Evolutionary conservation across 2,113 vertebrate species (phyloP), one percentile per base, ranked within the genome.

Genomic region (Nyctibius bracteatus): DNA sequence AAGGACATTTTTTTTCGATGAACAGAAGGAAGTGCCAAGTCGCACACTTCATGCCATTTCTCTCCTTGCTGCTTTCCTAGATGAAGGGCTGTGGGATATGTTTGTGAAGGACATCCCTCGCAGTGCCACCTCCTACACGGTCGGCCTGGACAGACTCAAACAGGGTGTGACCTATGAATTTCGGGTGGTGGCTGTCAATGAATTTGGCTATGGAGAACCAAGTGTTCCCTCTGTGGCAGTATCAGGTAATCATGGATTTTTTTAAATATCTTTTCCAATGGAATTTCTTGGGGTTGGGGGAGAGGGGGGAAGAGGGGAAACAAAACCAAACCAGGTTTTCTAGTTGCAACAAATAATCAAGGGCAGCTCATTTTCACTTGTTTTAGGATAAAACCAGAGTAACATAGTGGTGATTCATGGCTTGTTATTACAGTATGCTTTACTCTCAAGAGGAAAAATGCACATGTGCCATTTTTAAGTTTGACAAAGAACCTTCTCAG

Each of bases 91-190:
- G 71, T 99, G 99, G 99, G 99, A 99, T 51, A 98, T 98, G 87
- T 99, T 99, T 85, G 98, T 98, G 92, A 99, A 99, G 96, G 98
- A 98, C 89, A 98, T 99, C 63, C 98, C 99, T 17, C 97, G 97
- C 81, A 97, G 97, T 1, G 99, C 98, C 95, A 99, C 98, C 14
- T 99, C 99, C 75, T 99, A 99, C 83, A 98, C 98, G 0, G 97
- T 99, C 49, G 96, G 98, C 44, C 98, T 99, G 97, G 99, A 99
- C 88, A 98, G 98, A 39, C 98, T 99, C 70, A 98, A 98, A 81
- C 98, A 99, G 12, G 99, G 99, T 2, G 98, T 99, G 97, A 99
- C 98, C 91, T 99, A 99, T 4, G 99, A 99, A 96, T 99, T 99
- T 96, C 98, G 99, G 55, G 99, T 99, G 90, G 98, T 99, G 47